These are phyloP conservation scores for Acanthosepion lycidas DNA, from an alignment of 2,888 invertebrate species.

Conservation along the genomic window DNA sequence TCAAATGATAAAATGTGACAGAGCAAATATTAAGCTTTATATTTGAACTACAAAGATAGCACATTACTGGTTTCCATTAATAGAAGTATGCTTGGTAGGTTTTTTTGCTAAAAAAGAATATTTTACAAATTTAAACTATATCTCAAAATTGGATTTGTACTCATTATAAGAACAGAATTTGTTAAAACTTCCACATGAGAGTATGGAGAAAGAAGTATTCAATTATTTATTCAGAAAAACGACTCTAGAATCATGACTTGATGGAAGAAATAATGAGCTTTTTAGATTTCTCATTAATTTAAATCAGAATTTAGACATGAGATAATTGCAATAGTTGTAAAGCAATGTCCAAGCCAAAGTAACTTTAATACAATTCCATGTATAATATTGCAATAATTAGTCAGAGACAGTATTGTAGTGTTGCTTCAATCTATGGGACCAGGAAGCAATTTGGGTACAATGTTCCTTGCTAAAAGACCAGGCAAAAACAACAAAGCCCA, in stretches of 20 bases:
- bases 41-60: neutral
- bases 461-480: conserved; percentile 34
- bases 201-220: neutral
- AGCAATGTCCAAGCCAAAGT: neutral
- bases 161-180: neutral
- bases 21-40: neutral
- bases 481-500: neutral
- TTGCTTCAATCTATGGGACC: conserved; percentile 38
- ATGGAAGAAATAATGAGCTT: neutral
- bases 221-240: neutral
- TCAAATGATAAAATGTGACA: neutral
- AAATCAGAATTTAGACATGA: neutral
- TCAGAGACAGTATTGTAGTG: neutral
- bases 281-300: conserved; percentile 3
- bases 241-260: neutral
- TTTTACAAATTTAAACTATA: neutral
- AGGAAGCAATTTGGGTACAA: conserved; percentile 40
- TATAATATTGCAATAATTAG: conserved; percentile 36
- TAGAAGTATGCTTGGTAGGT: neutral
- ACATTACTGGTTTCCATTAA: neutral
- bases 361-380: neutral
- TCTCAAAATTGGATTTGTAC: neutral
- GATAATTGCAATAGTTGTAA: neutral
- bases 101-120: neutral
- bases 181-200: neutral